These are phyloP conservation scores for Astyanax mexicanus DNA, from an alignment of 2,797 vertebrate genomes.

Conservation along the genomic window DNA sequence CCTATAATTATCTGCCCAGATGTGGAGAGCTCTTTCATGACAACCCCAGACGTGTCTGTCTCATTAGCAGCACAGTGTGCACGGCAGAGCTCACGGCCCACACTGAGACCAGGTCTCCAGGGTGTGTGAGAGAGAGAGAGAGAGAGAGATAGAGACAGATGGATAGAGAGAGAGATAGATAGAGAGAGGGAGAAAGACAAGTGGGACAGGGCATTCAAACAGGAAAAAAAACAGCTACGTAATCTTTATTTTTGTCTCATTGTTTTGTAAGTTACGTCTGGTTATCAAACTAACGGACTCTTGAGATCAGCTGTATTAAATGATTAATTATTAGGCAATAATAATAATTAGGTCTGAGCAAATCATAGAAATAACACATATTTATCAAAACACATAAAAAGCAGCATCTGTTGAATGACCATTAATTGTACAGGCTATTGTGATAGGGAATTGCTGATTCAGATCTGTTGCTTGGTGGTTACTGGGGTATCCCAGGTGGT, in stretches of 20 bases:
- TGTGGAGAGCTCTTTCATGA: slow-evolving; percentile 58
- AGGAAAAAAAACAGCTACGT: slow-evolving; percentile 11
- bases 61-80: slow-evolving; percentile 53
- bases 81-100: slow-evolving; percentile 15
- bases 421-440: too few relatives aligned
- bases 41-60: slow-evolving; percentile 58
- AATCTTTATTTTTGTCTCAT: background rate
- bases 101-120: slow-evolving; percentile 38
- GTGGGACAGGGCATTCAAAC: background rate
- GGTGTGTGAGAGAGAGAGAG: slow-evolving; percentile 6
- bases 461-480: too few relatives aligned
- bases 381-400: too few relatives aligned
- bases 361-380: too few relatives aligned
- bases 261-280: background rate
- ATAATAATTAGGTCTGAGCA: too few relatives aligned
- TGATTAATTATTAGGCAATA: too few relatives aligned
- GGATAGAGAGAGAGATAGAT: background rate
- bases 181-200: background rate
- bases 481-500: too few relatives aligned
- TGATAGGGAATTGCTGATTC: too few relatives aligned
- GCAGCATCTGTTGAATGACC: too few relatives aligned
- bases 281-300: background rate
- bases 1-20: slow-evolving; percentile 62
- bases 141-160: too few relatives aligned
- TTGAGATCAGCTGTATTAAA: too few relatives aligned